These are phyloP conservation scores for Melanostoma mellinum DNA, from an alignment of 2,888 invertebrate genomes.

Conservation along the genomic window DNA sequence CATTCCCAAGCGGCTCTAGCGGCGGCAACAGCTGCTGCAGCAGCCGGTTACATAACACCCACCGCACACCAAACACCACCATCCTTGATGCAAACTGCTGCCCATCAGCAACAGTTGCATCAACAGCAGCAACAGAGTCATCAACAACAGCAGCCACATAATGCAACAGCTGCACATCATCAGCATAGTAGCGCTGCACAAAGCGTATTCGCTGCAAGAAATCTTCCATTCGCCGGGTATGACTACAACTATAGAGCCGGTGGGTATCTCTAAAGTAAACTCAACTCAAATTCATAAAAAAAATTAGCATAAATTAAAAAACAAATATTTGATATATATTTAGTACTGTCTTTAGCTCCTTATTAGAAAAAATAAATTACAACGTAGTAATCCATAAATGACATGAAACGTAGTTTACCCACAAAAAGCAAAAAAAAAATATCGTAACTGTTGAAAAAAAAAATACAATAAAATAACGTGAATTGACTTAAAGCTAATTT, in stretches of 20 bases:
- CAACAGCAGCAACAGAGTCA: slow-evolving; percentile 54
- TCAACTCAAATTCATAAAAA: slow-evolving; percentile 36
- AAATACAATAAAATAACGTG: slow-evolving; percentile 58
- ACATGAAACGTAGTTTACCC: slow-evolving; percentile 67
- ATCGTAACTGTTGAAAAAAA: slow-evolving; percentile 56
- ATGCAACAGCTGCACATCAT: slow-evolving; percentile 71
- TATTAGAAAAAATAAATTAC: slow-evolving; percentile 31
- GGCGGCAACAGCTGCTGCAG: slow-evolving; percentile 64
- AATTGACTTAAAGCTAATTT: slow-evolving; percentile 67
- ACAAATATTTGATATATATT: slow-evolving; percentile 67
- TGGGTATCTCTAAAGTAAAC: slow-evolving; percentile 63
- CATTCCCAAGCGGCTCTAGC: slow-evolving; percentile 69
- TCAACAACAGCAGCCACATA: slow-evolving; percentile 59
- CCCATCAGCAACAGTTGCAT: slow-evolving; percentile 68
- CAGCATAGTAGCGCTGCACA: slow-evolving; percentile 66
- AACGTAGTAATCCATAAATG: slow-evolving; percentile 62
- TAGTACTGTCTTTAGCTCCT: slow-evolving; percentile 71
- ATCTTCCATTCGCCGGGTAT: slow-evolving; percentile 66
- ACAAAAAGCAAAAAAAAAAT: slow-evolving; percentile 26
- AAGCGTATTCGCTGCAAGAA: slow-evolving; percentile 71
- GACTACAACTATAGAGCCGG: slow-evolving; percentile 68
- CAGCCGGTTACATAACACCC: slow-evolving; percentile 75
- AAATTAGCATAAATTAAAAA: slow-evolving; percentile 68
- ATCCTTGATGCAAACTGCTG: slow-evolving; percentile 76
- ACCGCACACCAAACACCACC: slow-evolving; percentile 68